These are phyloP conservation scores for Urocynchramus pylzowi DNA, from an alignment of 2,113 vertebrate species.

Conservation along the genomic window DNA sequence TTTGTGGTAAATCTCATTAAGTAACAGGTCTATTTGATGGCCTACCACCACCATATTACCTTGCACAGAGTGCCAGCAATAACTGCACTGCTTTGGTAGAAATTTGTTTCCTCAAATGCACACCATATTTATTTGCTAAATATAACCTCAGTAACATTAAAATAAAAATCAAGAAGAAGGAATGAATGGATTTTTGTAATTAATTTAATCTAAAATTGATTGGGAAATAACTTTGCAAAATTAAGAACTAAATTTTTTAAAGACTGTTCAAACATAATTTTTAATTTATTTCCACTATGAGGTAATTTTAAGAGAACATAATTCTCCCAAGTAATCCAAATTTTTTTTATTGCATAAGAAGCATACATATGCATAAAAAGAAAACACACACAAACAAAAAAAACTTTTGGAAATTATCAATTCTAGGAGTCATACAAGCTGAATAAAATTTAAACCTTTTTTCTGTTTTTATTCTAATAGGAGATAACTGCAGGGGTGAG, in stretches of 20 bases:
- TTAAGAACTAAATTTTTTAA: background rate
- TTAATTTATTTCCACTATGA: background rate
- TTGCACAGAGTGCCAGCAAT: background rate
- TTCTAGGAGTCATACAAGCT: background rate
- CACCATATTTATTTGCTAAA: background rate
- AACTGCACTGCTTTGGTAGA: background rate
- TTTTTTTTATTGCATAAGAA: background rate
- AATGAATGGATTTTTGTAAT: background rate
- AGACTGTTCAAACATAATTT: background rate
- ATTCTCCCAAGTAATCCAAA: background rate
- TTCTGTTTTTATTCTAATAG: background rate
- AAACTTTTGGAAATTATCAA: background rate
- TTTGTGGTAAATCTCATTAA: background rate
- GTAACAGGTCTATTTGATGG: background rate
- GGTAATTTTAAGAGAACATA: background rate
- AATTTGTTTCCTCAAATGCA: background rate
- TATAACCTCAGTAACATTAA: background rate
- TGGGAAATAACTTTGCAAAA: background rate
- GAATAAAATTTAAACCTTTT: background rate
- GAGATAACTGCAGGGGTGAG: background rate
- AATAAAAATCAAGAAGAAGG: background rate
- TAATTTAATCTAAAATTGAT: background rate
- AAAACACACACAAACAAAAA: background rate
- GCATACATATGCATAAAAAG: background rate
- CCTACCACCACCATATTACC: background rate